Percentiles rank a stretch among this genome's conserved stretches.
These are phyloP conservation scores for Zosterops pallidus DNA, from an alignment of 2,113 vertebrate genomes.

Conservation along the genomic window DNA sequence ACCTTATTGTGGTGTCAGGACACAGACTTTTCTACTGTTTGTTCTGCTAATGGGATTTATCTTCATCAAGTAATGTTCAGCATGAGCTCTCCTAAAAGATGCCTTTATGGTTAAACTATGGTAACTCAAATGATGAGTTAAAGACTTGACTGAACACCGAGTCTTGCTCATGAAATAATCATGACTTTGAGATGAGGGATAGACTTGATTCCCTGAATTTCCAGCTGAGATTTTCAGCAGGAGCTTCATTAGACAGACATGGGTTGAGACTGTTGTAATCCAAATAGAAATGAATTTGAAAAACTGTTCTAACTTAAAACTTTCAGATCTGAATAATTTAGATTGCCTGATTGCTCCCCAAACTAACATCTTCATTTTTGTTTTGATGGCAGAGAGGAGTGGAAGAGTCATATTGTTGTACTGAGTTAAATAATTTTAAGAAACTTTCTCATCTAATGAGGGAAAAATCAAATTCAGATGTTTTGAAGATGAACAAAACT, in stretches of 20 bases:
- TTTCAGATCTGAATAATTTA: constrained; percentile 72
- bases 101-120: constrained; percentile 61
- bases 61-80: constrained; percentile 63
- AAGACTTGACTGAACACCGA: constrained; percentile 76
- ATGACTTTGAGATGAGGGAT: constrained; percentile 73
- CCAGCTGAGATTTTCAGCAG: constrained; percentile 77
- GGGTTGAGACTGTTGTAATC: constrained; percentile 56
- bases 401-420: constrained; percentile 25
- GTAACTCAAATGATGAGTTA: constrained; percentile 70
- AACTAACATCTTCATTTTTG: constrained; percentile 67
- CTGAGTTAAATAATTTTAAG: constrained; percentile 35
- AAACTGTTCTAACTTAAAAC: constrained; percentile 65
- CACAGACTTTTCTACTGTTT: constrained; percentile 29
- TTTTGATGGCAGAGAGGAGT: constrained; percentile 43
- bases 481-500: constrained; percentile 38
- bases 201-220: constrained; percentile 71
- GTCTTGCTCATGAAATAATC: constrained; percentile 80
- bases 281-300: constrained; percentile 69
- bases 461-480: constrained; percentile 60
- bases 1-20: constrained; percentile 11
- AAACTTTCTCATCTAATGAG: constrained; percentile 38
- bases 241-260: constrained; percentile 74
- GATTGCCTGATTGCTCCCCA: constrained; percentile 50
- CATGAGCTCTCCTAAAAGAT: constrained; percentile 71
- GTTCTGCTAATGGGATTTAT: constrained; percentile 69